Evolutionary conservation across 2,888 invertebrate genomes (phyloP).

Genomic region (Horisme vitalbata): DNA sequence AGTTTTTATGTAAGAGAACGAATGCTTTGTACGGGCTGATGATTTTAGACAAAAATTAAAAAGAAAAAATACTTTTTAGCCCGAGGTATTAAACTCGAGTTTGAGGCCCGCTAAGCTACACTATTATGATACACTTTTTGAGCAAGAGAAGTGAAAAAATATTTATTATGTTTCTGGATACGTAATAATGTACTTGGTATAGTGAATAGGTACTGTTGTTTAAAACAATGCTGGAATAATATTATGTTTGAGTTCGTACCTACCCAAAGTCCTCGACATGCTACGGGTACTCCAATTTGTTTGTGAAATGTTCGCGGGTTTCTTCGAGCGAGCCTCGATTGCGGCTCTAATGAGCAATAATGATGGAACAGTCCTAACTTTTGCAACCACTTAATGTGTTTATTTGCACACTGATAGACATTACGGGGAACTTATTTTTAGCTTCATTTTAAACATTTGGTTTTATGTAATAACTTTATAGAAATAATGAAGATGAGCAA

Average conservation of each 20-base stretch:
- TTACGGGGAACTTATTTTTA: slow-evolving; percentile 23
- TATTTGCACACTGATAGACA: slow-evolving; percentile 43
- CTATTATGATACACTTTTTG: too few relatives aligned
- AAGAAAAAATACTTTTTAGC: too few relatives aligned
- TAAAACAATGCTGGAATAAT: slow-evolving; percentile 12
- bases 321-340: slow-evolving; percentile 68
- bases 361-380: slow-evolving; percentile 63
- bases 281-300: slow-evolving; percentile 60
- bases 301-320: slow-evolving; percentile 53
- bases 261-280: slow-evolving; percentile 12
- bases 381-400: slow-evolving; percentile 43
- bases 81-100: too few relatives aligned
- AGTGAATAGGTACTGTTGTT: background rate
- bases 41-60: too few relatives aligned
- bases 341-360: slow-evolving; percentile 76
- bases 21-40: too few relatives aligned
- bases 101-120: too few relatives aligned
- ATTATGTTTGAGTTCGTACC: slow-evolving; percentile 18
- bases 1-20: too few relatives aligned
- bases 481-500: too few relatives aligned
- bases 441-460: slow-evolving; percentile 6
- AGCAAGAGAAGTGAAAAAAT: too few relatives aligned
- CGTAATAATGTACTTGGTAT: too few relatives aligned
- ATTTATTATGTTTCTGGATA: too few relatives aligned
- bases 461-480: background rate